Evolutionary conservation across 2,888 invertebrate species (phyloP), one percentile per base, ranked within the genome.

Genomic region (Clunio marinus): DNA sequence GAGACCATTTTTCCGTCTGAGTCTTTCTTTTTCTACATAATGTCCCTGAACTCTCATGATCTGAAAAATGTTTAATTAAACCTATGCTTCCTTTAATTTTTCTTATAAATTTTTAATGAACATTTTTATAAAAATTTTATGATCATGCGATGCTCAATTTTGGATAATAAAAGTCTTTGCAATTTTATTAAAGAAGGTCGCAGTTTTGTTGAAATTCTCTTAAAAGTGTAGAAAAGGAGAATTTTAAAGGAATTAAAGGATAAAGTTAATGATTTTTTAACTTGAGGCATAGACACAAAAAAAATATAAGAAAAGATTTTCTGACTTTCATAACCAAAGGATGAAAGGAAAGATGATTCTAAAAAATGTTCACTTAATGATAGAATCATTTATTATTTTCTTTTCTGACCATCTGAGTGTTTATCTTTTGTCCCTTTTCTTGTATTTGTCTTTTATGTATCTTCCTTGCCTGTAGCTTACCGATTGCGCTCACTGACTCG

Each of bases 1-100:
- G n/a, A n/a, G n/a, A n/a, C n/a, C n/a, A n/a, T n/a, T 51, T 51
- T 51, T 51, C 51, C 22, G 22, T 7, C 32, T 20, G 51, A 20
- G 1, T 51, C 17, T 15, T n/a, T 4, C 32, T 32, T 4, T 32
- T 15, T 15, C 7, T 41, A n/a, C n/a, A n/a, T n/a, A 60, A 20
- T 35, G n/a, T 60, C 15, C 32, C 62, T 37, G 17, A 25, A 62
- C 62, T 62, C 62, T 62, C 37, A 46, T 63, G 45, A 63, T 46
- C 63, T 46, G 63, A 45, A 45, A 46, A 63, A 63, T 7, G 46
- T 63, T 63, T 63, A 63, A 63, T 63, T 63, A 63, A 63, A 63
- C n/a, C 46, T 63, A 41, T n/a, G n/a, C n/a, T n/a, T n/a, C n/a
- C n/a, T n/a, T n/a, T n/a, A n/a, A n/a, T n/a, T n/a, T n/a, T n/a